A percentile compares a stretch with the other conserved stretches of the same genome.
These are phyloP conservation scores for Sakesphorus luctuosus DNA, from an alignment of 2,113 vertebrate genomes.

Conservation along the genomic window DNA sequence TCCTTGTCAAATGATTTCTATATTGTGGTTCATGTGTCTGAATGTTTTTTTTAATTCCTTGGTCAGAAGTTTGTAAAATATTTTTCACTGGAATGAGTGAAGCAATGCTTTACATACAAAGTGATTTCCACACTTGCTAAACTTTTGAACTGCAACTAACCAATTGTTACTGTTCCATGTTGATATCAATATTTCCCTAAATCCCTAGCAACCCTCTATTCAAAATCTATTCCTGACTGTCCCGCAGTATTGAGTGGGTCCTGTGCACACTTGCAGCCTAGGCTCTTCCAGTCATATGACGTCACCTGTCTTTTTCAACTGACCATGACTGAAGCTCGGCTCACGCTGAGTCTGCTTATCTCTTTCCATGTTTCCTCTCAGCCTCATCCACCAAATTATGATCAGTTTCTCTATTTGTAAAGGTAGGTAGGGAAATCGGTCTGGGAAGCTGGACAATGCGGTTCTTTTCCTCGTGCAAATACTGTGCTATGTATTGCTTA, in stretches of 20 bases:
- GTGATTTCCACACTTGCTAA: neutral
- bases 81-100: neutral
- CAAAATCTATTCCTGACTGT: neutral
- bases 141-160: neutral
- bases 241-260: neutral
- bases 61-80: neutral
- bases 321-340: neutral
- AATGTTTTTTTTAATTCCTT: neutral
- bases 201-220: neutral
- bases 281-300: neutral
- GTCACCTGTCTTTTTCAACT: neutral
- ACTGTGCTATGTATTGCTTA: accelerated
- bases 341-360: neutral
- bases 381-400: neutral
- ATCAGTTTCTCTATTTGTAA: neutral
- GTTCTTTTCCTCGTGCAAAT: neutral
- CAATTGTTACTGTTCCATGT: neutral
- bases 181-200: neutral
- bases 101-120: neutral
- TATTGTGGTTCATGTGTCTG: neutral
- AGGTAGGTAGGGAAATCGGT: neutral
- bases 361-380: neutral
- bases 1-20: neutral
- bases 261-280: neutral
- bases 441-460: neutral